phyloP scores from a whole-genome alignment of 2,797 vertebrate genomes.

The Sebastes aleutianus region DNA sequence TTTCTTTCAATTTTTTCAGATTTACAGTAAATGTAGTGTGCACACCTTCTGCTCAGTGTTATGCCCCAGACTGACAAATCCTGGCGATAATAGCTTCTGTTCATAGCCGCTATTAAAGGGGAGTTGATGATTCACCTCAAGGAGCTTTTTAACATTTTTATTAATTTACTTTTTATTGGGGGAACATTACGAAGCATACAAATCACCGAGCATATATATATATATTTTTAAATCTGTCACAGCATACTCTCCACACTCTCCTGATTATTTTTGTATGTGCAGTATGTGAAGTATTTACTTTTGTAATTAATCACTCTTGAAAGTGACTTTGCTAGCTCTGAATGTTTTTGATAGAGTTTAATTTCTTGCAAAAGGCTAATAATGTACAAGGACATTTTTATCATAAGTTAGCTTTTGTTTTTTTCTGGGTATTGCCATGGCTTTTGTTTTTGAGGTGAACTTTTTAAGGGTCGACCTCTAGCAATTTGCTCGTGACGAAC shows the following conservation, averaged over 20 bases:
- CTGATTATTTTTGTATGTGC: background rate
- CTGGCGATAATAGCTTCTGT: background rate
- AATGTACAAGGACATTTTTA: constrained; percentile 11
- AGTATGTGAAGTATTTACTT: background rate
- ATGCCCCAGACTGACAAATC: background rate
- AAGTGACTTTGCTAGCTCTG: constrained; percentile 13
- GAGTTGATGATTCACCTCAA: background rate
- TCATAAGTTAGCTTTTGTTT: background rate
- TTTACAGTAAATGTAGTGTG: background rate
- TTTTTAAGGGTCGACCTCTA: background rate
- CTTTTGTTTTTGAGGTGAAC: background rate
- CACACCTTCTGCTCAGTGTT: background rate
- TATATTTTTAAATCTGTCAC: background rate
- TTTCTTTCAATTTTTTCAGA: background rate
- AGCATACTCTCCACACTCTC: background rate
- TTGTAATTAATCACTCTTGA: constrained; percentile 9
- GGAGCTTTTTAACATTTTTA: background rate
- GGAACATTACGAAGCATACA: no score
- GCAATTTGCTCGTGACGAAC: background rate
- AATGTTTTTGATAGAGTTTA: background rate
- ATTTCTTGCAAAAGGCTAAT: background rate
- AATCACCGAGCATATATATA: no score
- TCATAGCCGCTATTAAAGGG: background rate
- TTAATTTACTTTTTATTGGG: background rate
- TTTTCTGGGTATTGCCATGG: background rate